Evolutionary conservation across 2,113 vertebrate species (phyloP), one percentile per base, ranked within the genome.

Genomic region (Numida meleagris): DNA sequence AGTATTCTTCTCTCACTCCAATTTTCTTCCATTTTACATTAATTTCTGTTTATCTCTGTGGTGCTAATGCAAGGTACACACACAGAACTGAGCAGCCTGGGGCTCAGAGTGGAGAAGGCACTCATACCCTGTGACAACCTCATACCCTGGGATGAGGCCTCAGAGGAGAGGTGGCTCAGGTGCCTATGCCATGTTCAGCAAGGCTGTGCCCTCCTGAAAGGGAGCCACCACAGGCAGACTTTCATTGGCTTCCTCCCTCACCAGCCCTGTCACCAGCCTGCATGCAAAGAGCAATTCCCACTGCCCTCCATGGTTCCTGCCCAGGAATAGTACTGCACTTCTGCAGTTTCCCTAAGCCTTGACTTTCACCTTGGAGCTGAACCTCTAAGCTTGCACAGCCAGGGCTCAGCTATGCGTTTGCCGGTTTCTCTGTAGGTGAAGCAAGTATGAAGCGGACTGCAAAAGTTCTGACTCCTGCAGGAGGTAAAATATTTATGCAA

Each of bases 61-160:
- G 12, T n/a, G 33, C 8, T 78, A 33, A 6, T 33, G 25, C 25
- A 77, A 65, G 46, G 80, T 55, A 27, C 58, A 59, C 58, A 17
- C 25, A 15, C 0, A 0, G 16, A 72, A 40, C 9, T 7, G 17
- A 67, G 70, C 61, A 21, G 38, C 34, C 21, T 2, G 12, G 23
- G 40, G 67, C 53, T 79, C 34, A 17, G 53, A 51, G n/a, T 4
- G 0, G 7, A 45, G 20, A 1, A 3, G 27, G 14, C 20, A 17
- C 0, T n/a, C 33, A n/a, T 58, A 20, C 55, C 55, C 55, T n/a
- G 0, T 42, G 50, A 34, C 63, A 66, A 66, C 15, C 34, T 88
- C 40, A 16, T 2, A 29, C 9, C 40, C 18, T 19, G 29, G 1
- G 16, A 50, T 0, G 0, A 25, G 27, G 11, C 62, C 57, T 59